These are phyloP conservation scores for Caenorhabditis briggsae DNA, from an alignment of 1,140 invertebrate genomes.

Conservation along the genomic window DNA sequence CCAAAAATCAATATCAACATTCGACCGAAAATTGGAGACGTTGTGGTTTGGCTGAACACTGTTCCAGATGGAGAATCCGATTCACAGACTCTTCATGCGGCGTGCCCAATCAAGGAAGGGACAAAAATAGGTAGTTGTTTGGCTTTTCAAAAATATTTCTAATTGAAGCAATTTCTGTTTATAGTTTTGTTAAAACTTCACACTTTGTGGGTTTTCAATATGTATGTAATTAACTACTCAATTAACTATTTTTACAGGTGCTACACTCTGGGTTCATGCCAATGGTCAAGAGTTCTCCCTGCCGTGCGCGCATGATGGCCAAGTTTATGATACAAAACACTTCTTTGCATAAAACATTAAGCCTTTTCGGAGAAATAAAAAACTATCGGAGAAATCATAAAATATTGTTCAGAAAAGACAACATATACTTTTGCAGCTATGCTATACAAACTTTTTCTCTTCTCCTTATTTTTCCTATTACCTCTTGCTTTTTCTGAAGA, in stretches of 20 bases:
- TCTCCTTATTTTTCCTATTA: background rate
- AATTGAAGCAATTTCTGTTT: too few species aligned
- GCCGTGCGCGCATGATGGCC: conserved; percentile 57
- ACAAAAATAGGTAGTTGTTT: conserved; percentile 67
- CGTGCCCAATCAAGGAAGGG: conserved; percentile 71
- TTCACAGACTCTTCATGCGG: conserved; percentile 68
- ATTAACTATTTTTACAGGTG: background rate
- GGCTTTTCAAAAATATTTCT: too few species aligned
- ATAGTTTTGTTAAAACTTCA: too few species aligned
- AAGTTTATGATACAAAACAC: background rate
- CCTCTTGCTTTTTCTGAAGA: background rate
- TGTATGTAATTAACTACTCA: too few species aligned
- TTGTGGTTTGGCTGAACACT: conserved; percentile 69
- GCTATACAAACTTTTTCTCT: background rate
- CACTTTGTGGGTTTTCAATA: too few species aligned
- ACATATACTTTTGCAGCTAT: background rate
- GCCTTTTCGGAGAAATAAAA: background rate
- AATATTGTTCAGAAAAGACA: background rate
- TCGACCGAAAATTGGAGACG: conserved; percentile 66
- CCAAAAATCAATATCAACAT: conserved; percentile 64
- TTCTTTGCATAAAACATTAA: background rate
- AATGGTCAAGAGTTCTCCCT: conserved; percentile 67
- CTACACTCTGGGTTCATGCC: conserved; percentile 70
- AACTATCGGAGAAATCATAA: background rate
- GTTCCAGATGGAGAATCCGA: conserved; percentile 59